A percentile compares a stretch with the other conserved stretches of the same genome.
These are phyloP conservation scores for Pristionchus pacificus DNA, from an alignment of 1,140 invertebrate species.

Conservation along the genomic window DNA sequence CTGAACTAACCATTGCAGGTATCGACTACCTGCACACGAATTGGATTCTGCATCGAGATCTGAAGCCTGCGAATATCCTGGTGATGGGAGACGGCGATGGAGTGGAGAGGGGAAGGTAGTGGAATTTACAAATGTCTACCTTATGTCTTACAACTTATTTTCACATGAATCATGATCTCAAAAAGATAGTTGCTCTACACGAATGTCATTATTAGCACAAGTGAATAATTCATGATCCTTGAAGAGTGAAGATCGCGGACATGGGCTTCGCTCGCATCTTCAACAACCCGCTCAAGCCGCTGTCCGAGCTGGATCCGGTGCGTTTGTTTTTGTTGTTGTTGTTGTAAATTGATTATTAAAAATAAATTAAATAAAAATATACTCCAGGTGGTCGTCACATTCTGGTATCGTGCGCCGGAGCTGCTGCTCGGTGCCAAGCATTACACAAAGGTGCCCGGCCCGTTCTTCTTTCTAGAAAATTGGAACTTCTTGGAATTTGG, in stretches of 20 bases:
- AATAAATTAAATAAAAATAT: no score
- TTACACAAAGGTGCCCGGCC: slow-evolving; percentile 73
- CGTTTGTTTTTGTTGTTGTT: neutral
- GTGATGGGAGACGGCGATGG: slow-evolving; percentile 91
- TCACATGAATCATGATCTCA: slow-evolving; percentile 18
- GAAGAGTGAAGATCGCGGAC: slow-evolving; percentile 69
- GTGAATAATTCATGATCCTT: no score
- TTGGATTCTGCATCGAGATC: slow-evolving; percentile 96
- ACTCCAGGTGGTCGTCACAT: slow-evolving; percentile 81
- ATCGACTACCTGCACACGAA: slow-evolving; percentile 99
- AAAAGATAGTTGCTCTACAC: no score
- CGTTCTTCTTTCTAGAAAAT: no score
- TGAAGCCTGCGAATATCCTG: slow-evolving; percentile 98
- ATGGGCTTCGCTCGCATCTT: slow-evolving; percentile 99
- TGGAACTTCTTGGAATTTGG: no score
- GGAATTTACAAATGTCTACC: no score
- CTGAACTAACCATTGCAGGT: no score
- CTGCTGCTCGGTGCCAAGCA: slow-evolving; percentile 89
- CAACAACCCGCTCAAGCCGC: slow-evolving; percentile 92
- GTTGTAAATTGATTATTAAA: no score
- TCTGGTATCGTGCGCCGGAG: slow-evolving; percentile 98
- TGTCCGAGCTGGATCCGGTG: slow-evolving; percentile 92
- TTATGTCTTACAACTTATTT: no score
- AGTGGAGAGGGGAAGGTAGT: slow-evolving; percentile 81
- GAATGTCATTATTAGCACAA: neutral